Conservation (phyloP, 1,140 invertebrate genomes). For the Macrobrachium rosenbergii region DNA sequence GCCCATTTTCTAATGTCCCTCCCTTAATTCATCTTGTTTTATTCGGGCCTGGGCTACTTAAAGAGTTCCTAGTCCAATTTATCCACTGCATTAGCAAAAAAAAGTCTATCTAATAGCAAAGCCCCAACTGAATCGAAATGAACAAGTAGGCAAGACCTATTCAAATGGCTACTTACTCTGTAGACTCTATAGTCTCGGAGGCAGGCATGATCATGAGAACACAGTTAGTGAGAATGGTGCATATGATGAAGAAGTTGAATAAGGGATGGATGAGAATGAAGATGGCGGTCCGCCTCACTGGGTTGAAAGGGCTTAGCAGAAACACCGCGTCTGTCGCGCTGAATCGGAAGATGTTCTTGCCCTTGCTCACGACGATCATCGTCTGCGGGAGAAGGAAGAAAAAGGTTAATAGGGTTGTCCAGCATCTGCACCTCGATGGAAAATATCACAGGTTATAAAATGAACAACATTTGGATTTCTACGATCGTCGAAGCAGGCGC, state of each 20-base stretch:
- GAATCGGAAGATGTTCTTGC: conserved; percentile 98
- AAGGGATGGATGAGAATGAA: conserved; percentile 97
- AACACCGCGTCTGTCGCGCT: conserved; percentile 96
- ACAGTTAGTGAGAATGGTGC: conserved; percentile 97
- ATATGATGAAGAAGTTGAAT: conserved; percentile 98
- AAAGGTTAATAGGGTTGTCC: background rate
- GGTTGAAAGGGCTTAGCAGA: conserved; percentile 96
- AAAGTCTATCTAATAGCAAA: too few relatives aligned
- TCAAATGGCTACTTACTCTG: conserved; percentile 85
- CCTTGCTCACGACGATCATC: conserved; percentile 98
- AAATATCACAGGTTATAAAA: too few relatives aligned
- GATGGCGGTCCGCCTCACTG: conserved; percentile 95
- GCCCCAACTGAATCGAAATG: too few relatives aligned
- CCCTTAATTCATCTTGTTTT: too few relatives aligned
- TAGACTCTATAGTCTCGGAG: conserved; percentile 92
- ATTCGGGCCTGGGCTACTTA: too few relatives aligned
- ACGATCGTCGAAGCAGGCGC: too few relatives aligned
- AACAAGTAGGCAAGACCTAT: too few relatives aligned
- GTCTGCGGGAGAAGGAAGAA: conserved; percentile 79
- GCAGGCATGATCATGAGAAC: conserved; percentile 98
- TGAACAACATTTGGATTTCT: too few relatives aligned
- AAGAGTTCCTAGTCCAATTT: too few relatives aligned
- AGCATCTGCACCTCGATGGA: too few relatives aligned
- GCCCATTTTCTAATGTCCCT: too few relatives aligned
- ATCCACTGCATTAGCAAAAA: too few relatives aligned